These are phyloP conservation scores for Rhinogobius similis DNA, from an alignment of 2,113 vertebrate genomes.

Conservation along the genomic window DNA sequence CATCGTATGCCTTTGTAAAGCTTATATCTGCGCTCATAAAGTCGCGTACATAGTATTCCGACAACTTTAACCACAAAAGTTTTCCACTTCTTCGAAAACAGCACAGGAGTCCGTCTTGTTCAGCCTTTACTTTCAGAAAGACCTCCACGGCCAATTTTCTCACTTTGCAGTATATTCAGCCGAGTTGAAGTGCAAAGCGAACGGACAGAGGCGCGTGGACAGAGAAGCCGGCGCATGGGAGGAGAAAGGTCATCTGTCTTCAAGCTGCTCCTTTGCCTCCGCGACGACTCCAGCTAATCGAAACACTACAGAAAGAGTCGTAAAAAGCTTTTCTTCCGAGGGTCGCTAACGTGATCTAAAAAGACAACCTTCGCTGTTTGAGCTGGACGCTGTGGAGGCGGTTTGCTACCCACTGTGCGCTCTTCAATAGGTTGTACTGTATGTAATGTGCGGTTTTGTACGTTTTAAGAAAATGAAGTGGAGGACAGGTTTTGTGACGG, in stretches of 20 bases:
- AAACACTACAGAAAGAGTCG: slow-evolving; percentile 32
- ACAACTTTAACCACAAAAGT: not conserved
- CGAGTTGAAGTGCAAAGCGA: slow-evolving; percentile 5
- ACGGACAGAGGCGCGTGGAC: slow-evolving; percentile 5
- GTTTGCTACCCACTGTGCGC: no score
- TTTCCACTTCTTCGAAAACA: not conserved
- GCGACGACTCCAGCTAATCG: slow-evolving; percentile 30
- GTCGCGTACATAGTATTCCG: not conserved
- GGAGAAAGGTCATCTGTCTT: slow-evolving; percentile 46
- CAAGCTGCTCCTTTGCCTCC: slow-evolving; percentile 35
- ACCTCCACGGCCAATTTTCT: slow-evolving; percentile 11
- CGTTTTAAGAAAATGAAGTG: no score
- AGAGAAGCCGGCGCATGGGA: slow-evolving; percentile 9
- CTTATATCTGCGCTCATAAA: no score
- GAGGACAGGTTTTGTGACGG: no score
- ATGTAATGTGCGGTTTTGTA: no score
- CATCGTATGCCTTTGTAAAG: no score
- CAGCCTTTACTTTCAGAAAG: slow-evolving; percentile 4
- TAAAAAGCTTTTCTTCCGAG: slow-evolving; percentile 21
- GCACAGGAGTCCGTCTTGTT: not conserved
- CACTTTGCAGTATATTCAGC: slow-evolving; percentile 5
- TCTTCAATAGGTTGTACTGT: no score
- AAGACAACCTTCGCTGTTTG: slow-evolving; percentile 7
- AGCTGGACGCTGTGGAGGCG: not conserved
- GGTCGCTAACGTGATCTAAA: slow-evolving; percentile 15